A percentile compares a stretch with the other conserved stretches of the same genome.
phyloP scores from a whole-genome alignment of 2,113 vertebrate genomes.

The Myotis yumanensis region DNA sequence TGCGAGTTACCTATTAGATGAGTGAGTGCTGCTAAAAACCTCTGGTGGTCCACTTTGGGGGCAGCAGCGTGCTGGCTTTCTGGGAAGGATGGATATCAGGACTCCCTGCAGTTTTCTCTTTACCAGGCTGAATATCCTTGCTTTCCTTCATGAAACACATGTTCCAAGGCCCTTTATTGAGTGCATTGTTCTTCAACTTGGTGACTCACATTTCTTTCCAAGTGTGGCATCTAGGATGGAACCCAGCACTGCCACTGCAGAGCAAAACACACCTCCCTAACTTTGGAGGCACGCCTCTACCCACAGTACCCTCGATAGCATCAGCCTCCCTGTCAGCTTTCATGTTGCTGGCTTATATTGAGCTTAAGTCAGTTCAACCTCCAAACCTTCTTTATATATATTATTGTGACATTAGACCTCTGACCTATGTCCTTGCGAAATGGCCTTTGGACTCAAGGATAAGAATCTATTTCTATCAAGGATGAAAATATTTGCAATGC shows the following conservation, averaged over 20 bases:
- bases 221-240: neutral
- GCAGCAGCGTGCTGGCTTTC: neutral
- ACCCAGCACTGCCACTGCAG: neutral
- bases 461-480: neutral
- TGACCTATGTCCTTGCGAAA: neutral
- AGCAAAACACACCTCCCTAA: neutral
- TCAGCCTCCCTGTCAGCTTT: neutral
- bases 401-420: neutral
- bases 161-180: neutral
- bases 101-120: neutral
- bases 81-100: neutral
- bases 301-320: neutral
- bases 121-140: neutral
- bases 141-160: neutral
- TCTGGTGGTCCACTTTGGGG: neutral
- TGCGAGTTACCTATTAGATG: neutral
- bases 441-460: neutral
- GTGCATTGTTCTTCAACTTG: neutral
- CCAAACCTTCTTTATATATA: neutral
- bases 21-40: neutral
- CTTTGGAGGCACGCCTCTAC: neutral
- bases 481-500: neutral
- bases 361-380: neutral
- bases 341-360: neutral
- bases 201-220: neutral